phyloP scores from a whole-genome alignment of 2,113 vertebrate genomes.

The Lagopus leucura region DNA sequence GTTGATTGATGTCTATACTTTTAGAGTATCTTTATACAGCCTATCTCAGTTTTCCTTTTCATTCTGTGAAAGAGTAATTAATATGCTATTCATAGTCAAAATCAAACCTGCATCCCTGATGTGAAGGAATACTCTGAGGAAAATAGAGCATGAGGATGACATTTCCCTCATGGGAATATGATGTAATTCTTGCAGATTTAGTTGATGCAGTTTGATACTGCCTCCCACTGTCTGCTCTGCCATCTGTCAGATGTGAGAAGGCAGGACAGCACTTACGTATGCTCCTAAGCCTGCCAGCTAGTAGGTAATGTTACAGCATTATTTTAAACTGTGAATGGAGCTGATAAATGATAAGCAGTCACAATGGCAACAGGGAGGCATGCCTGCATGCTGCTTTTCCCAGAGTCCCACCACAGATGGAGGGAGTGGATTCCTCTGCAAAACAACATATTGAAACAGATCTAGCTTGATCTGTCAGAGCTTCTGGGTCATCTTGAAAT shows the following conservation, averaged over 20 bases:
- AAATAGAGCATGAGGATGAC: not conserved
- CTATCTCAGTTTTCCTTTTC: not conserved
- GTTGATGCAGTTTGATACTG: slow-evolving; percentile 46
- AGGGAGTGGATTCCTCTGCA: not conserved
- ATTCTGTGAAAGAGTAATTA: not conserved
- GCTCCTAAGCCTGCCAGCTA: slow-evolving; percentile 10
- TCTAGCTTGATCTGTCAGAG: not conserved
- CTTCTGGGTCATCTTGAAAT: not conserved
- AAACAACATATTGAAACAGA: not conserved
- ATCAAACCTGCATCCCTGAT: not conserved
- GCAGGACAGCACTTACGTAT: not conserved
- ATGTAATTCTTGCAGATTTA: slow-evolving; percentile 3
- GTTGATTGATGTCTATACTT: not conserved
- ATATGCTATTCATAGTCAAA: not conserved
- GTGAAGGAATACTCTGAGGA: not conserved
- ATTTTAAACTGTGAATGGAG: slow-evolving; percentile 7
- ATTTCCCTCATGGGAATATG: slow-evolving; percentile 4
- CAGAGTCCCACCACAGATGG: not conserved
- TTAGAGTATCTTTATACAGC: not conserved
- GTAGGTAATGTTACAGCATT: slow-evolving; percentile 10
- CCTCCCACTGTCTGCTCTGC: slow-evolving; percentile 64
- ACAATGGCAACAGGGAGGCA: not conserved
- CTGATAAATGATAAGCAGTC: not conserved
- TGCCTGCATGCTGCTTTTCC: not conserved
- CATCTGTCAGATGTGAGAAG: slow-evolving; percentile 26